Conservation (phyloP, 1,140 invertebrate species). For the Zaprionus davidi region DNA sequence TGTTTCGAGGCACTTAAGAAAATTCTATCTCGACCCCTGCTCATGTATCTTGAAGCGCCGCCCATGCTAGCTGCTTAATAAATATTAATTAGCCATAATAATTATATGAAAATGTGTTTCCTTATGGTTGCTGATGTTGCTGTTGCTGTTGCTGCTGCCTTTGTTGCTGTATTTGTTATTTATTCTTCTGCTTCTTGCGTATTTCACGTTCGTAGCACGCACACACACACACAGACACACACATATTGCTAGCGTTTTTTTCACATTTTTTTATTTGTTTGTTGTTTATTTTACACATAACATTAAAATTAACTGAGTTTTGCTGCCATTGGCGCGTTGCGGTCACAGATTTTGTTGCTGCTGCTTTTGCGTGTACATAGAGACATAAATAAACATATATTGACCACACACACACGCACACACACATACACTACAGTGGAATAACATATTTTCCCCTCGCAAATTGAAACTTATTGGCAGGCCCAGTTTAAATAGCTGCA, state of each 20-base stretch:
- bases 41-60: not conserved
- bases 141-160: slow-evolving; percentile 23
- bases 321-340: slow-evolving; percentile 39
- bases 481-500: slow-evolving; percentile 5
- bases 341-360: slow-evolving; percentile 23
- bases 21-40: not conserved
- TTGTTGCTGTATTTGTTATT: slow-evolving; percentile 25
- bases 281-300: slow-evolving; percentile 55
- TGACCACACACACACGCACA: slow-evolving; percentile 24
- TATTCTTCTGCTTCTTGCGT: slow-evolving; percentile 20
- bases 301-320: slow-evolving; percentile 67
- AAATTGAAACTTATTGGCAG: slow-evolving; percentile 30
- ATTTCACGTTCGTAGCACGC: slow-evolving; percentile 16
- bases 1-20: not conserved
- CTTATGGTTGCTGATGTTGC: slow-evolving; percentile 6
- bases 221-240: slow-evolving; percentile 11
- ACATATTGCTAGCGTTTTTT: slow-evolving; percentile 4
- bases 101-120: slow-evolving; percentile 62
- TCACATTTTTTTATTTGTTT: slow-evolving; percentile 12
- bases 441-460: slow-evolving; percentile 35
- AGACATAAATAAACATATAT: slow-evolving; percentile 47
- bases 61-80: slow-evolving; percentile 47
- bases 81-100: slow-evolving; percentile 78
- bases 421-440: not conserved
- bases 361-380: slow-evolving; percentile 5